phyloP scores from a whole-genome alignment of 2,113 vertebrate species.

The Gasterosteus nipponicus region DNA sequence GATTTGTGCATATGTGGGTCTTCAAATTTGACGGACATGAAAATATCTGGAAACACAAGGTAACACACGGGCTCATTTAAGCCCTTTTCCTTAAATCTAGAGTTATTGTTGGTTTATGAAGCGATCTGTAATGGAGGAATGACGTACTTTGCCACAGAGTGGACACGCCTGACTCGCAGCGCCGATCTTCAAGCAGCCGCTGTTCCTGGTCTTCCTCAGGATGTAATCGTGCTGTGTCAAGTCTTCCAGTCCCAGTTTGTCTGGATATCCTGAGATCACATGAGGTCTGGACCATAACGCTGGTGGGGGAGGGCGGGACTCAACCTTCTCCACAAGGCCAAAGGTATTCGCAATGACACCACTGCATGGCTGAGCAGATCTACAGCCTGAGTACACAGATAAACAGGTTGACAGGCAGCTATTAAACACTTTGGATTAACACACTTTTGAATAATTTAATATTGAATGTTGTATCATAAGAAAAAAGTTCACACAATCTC shows the following conservation, averaged over 20 bases:
- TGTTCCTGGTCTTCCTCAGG: constrained; percentile 44
- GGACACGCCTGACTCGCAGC: constrained; percentile 58
- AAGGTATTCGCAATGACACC: not conserved
- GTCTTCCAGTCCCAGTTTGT: constrained; percentile 25
- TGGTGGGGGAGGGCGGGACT: not conserved
- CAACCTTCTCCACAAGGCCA: not conserved
- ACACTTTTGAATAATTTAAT: not conserved
- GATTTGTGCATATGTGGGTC: constrained; percentile 62
- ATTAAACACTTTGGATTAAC: not conserved
- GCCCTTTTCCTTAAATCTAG: not conserved
- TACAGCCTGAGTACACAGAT: constrained; percentile 24
- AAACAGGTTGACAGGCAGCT: not conserved
- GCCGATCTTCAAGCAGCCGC: constrained; percentile 41
- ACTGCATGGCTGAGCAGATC: constrained; percentile 17
- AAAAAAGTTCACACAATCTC: not conserved
- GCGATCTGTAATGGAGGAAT: not conserved
- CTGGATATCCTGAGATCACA: constrained; percentile 29
- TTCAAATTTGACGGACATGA: constrained; percentile 61
- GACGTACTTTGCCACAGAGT: constrained; percentile 70
- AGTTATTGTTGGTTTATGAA: not conserved
- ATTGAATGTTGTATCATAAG: not conserved
- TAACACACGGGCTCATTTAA: not conserved
- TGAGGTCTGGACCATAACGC: constrained; percentile 6
- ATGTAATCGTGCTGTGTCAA: constrained; percentile 18
- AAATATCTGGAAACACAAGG: constrained; percentile 63